A percentile compares a stretch with the other conserved stretches of the same genome.
phyloP scores from a whole-genome alignment of 2,113 vertebrate genomes.

The Thalassarche chlororhynchos region DNA sequence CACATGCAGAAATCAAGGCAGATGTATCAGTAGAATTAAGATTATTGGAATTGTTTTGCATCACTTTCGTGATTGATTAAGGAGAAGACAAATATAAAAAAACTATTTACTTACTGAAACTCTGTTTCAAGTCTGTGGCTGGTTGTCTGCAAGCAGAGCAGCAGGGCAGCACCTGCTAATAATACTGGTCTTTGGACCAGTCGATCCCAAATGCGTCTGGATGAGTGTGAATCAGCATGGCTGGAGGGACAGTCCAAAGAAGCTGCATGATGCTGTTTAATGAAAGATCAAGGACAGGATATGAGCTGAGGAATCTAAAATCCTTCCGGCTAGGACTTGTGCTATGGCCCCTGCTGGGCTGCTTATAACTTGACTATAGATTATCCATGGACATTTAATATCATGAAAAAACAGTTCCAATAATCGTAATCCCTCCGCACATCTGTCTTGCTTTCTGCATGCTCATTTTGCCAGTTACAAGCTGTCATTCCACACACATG shows the following conservation, averaged over 20 bases:
- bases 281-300: not conserved
- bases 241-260: not conserved
- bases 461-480: not conserved
- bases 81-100: not conserved
- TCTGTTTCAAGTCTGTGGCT: not conserved
- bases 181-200: not conserved
- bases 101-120: not conserved
- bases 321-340: not conserved
- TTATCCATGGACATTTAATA: not conserved
- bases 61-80: not conserved
- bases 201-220: not conserved
- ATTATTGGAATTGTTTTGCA: not conserved
- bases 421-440: not conserved
- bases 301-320: not conserved
- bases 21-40: not conserved
- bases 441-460: conserved; percentile 4
- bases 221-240: not conserved
- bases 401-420: not conserved
- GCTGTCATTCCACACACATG: not conserved
- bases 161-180: not conserved
- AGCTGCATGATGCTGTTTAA: not conserved
- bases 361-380: not conserved
- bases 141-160: not conserved
- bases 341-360: not conserved
- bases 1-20: not conserved